Evolutionary conservation across 2,888 invertebrate species (phyloP).

Genomic region (Eumacrocentrus americanus): DNA sequence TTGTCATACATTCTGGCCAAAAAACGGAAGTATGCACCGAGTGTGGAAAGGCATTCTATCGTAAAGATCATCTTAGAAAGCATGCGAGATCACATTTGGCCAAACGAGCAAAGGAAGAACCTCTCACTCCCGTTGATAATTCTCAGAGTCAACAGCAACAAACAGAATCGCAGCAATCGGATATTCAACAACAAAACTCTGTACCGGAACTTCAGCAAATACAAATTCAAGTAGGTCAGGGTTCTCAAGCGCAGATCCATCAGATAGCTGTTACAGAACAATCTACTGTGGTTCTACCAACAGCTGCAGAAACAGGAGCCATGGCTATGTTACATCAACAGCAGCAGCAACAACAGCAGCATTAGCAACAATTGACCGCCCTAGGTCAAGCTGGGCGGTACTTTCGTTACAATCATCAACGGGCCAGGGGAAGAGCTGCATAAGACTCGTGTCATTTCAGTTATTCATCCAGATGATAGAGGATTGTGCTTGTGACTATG

Average conservation of each 20-base stretch:
- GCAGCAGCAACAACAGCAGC: slow-evolving; percentile 52
- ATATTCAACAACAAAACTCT: slow-evolving; percentile 47
- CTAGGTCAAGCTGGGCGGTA: slow-evolving; percentile 47
- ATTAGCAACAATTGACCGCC: slow-evolving; percentile 47
- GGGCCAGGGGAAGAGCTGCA: slow-evolving; percentile 44
- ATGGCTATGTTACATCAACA: slow-evolving; percentile 62
- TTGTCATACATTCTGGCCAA: slow-evolving; percentile 83
- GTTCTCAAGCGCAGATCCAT: slow-evolving; percentile 59
- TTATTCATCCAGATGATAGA: no score
- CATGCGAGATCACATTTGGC: slow-evolving; percentile 79
- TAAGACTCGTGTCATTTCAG: no score
- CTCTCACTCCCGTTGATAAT: slow-evolving; percentile 47
- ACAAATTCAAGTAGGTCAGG: slow-evolving; percentile 56
- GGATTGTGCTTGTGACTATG: not conserved
- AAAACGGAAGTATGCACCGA: slow-evolving; percentile 80
- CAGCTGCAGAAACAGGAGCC: slow-evolving; percentile 63
- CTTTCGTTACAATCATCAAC: slow-evolving; percentile 50
- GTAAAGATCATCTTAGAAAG: slow-evolving; percentile 81
- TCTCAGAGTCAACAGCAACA: slow-evolving; percentile 60
- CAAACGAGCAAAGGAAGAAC: slow-evolving; percentile 76
- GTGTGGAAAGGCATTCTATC: slow-evolving; percentile 80
- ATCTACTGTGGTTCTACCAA: slow-evolving; percentile 65
- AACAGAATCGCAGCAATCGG: slow-evolving; percentile 42
- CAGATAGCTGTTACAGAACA: slow-evolving; percentile 58
- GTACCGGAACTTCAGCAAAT: slow-evolving; percentile 48